Evolutionary conservation across 2,113 vertebrate genomes (phyloP).

Genomic region (Eleginops maclovinus): DNA sequence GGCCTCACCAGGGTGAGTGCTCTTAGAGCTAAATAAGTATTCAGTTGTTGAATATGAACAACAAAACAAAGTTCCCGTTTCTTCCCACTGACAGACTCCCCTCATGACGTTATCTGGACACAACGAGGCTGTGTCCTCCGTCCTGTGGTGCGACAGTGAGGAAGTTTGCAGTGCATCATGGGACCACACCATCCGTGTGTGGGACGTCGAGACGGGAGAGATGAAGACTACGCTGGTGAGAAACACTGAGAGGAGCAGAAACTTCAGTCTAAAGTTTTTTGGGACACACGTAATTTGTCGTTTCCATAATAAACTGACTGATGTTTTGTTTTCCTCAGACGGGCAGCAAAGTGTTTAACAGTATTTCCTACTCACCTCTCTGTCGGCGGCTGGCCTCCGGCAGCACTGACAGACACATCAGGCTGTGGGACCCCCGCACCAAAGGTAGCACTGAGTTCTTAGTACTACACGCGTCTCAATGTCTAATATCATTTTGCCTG

Average conservation of each 20-base stretch:
- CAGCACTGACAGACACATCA: slow-evolving; percentile 93
- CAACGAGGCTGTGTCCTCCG: slow-evolving; percentile 92
- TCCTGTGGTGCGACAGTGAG: slow-evolving; percentile 92
- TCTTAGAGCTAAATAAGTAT: background rate
- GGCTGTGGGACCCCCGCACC: slow-evolving; percentile 94
- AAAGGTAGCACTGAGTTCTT: slow-evolving; percentile 88
- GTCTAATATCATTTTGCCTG: background rate
- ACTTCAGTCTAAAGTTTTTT: too few relatives aligned
- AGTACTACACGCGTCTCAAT: background rate
- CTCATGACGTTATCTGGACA: slow-evolving; percentile 95
- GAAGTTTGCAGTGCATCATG: slow-evolving; percentile 96
- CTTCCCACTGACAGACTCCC: slow-evolving; percentile 85
- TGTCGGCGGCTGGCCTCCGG: slow-evolving; percentile 94
- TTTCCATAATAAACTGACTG: background rate
- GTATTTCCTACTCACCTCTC: slow-evolving; percentile 92
- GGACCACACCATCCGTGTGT: slow-evolving; percentile 96
- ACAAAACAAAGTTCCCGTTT: background rate
- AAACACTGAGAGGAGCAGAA: background rate
- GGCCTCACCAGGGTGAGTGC: slow-evolving; percentile 90
- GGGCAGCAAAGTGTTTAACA: slow-evolving; percentile 97
- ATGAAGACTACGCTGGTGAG: slow-evolving; percentile 92
- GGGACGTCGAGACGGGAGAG: slow-evolving; percentile 91
- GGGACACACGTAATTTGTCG: too few relatives aligned
- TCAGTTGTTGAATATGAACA: background rate
- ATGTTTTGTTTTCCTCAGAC: slow-evolving; percentile 79